A percentile compares a stretch with the other conserved stretches of the same genome.
phyloP scores from a whole-genome alignment of 2,888 invertebrate species.

The Hydrotaea cyrtoneurina region DNA sequence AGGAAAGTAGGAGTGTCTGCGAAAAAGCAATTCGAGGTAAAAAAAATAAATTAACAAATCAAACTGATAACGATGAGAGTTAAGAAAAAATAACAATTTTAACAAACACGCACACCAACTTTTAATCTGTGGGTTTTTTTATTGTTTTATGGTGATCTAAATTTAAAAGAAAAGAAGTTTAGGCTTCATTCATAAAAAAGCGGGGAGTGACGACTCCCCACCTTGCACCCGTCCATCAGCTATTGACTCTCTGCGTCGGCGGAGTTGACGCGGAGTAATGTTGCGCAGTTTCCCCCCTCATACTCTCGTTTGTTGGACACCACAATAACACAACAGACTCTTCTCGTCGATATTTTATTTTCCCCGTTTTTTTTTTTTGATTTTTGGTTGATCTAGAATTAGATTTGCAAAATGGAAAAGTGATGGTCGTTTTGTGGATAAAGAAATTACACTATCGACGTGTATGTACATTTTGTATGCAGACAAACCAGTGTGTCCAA shows the following conservation, averaged over 20 bases:
- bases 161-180: conserved; percentile 6
- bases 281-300: conserved; percentile 45
- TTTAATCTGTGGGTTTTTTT: no score
- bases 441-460: background rate
- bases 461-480: background rate
- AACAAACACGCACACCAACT: no score
- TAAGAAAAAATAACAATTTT: no score
- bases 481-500: background rate
- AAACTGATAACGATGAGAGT: no score
- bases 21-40: no score
- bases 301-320: background rate
- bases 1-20: no score
- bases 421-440: background rate
- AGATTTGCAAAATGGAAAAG: conserved; percentile 5
- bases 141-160: background rate
- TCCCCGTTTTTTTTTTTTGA: conserved; percentile 3
- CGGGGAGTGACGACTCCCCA: conserved; percentile 43
- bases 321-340: conserved; percentile 15
- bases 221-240: background rate
- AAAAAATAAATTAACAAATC: no score
- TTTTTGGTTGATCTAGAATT: conserved; percentile 7
- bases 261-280: conserved; percentile 45
- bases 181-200: conserved; percentile 46
- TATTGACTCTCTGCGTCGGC: conserved; percentile 55
- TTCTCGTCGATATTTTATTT: background rate